Percentiles rank a stretch among this genome's conserved stretches.
Evolutionary conservation across 2,113 vertebrate species (phyloP).

Genomic region (Egretta garzetta): DNA sequence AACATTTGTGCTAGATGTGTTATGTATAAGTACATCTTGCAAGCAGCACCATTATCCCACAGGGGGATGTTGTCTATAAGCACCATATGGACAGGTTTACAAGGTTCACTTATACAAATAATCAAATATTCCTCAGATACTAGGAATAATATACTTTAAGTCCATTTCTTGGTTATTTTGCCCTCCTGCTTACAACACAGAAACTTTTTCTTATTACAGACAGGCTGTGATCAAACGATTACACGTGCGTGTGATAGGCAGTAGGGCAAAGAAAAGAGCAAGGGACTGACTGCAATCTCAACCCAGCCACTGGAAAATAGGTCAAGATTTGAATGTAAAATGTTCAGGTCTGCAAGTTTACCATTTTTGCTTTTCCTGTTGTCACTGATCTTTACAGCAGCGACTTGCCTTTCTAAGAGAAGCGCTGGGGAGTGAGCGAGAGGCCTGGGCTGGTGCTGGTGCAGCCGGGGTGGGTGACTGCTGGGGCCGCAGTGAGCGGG

Average conservation of each 20-base stretch:
- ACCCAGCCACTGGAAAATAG: neutral
- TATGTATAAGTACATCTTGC: neutral
- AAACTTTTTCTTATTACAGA: neutral
- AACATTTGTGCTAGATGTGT: neutral
- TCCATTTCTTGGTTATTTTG: neutral
- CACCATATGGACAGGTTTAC: neutral
- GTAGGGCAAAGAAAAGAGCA: neutral
- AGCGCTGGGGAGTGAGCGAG: accelerated
- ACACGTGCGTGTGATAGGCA: neutral
- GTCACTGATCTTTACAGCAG: neutral
- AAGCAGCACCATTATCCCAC: neutral
- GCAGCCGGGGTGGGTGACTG: accelerated
- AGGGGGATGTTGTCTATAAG: neutral
- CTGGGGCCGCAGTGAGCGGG: neutral
- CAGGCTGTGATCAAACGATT: neutral
- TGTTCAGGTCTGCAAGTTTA: neutral
- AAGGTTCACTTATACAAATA: neutral
- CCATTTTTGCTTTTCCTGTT: neutral
- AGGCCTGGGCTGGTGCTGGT: neutral
- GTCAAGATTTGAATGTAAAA: neutral
- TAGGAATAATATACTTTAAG: neutral
- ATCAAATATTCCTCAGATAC: neutral
- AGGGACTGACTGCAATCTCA: neutral
- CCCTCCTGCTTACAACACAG: neutral
- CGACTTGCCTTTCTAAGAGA: neutral